Percentiles rank a stretch among this genome's conserved stretches.
Conservation (phyloP, 2,113 vertebrate genomes). For the Neofelis nebulosa region DNA sequence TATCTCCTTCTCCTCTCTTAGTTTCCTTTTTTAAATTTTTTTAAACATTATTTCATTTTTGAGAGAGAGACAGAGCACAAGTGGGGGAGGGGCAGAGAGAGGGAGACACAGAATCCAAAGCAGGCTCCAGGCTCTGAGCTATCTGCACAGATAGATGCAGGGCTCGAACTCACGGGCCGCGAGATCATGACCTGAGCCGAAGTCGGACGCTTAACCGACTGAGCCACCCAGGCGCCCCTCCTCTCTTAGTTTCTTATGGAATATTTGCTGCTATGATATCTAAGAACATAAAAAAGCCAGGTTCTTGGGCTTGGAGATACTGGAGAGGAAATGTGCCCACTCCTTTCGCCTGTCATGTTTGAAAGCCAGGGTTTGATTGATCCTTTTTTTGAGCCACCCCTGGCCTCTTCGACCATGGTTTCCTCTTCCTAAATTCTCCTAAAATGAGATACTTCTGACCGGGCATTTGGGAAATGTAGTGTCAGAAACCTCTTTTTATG, state of each 20-base stretch:
- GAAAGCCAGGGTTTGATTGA: neutral
- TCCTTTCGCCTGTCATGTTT: neutral
- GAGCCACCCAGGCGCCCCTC: neutral
- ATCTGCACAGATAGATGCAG: too few species aligned
- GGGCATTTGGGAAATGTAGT: neutral
- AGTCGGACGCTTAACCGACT: too few species aligned
- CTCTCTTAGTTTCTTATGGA: constrained; percentile 24
- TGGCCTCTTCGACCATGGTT: neutral
- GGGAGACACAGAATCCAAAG: too few species aligned
- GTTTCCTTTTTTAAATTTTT: neutral
- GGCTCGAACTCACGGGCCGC: too few species aligned
- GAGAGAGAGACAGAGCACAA: too few species aligned
- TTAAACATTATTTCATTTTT: too few species aligned
- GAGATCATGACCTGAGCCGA: too few species aligned
- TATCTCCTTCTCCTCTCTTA: neutral
- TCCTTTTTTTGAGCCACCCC: neutral
- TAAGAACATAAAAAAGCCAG: neutral
- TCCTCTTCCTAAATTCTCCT: neutral
- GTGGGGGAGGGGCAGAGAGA: too few species aligned
- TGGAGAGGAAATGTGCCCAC: neutral
- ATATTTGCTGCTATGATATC: neutral
- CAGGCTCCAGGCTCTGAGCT: too few species aligned
- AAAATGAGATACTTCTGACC: neutral
- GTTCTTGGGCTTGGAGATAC: neutral
- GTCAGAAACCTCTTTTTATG: neutral